Evolutionary conservation across 2,113 vertebrate genomes (phyloP).

Genomic region (Lophura nycthemera): DNA sequence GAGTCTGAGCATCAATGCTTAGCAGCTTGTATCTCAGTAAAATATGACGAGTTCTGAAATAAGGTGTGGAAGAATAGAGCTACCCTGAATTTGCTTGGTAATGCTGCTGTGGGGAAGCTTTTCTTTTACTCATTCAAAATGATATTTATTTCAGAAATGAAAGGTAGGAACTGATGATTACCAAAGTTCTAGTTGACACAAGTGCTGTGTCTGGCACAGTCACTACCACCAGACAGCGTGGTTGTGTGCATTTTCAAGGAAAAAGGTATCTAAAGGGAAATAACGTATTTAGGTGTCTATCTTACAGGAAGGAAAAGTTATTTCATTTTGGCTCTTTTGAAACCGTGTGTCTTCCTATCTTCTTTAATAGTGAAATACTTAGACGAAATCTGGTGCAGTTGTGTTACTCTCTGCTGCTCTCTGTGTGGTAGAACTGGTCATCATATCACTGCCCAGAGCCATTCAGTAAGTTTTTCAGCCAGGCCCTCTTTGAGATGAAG

Average conservation of each 20-base stretch:
- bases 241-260: background rate
- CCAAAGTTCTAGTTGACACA: background rate
- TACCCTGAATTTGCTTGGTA: background rate
- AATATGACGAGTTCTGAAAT: background rate
- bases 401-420: background rate
- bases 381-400: background rate
- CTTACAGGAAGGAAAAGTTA: background rate
- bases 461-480: background rate
- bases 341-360: background rate
- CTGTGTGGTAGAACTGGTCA: background rate
- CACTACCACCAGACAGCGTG: background rate
- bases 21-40: background rate
- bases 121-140: background rate
- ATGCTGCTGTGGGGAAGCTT: background rate
- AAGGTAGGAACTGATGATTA: background rate
- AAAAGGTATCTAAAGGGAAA: background rate
- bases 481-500: background rate
- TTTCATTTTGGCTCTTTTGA: background rate
- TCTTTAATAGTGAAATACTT: background rate
- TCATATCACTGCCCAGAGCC: accelerated
- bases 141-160: background rate
- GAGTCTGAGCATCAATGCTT: background rate
- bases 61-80: background rate
- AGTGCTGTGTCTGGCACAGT: background rate
- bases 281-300: too few species aligned